Conservation (phyloP, 2,113 vertebrate genomes). For the Saguinus midas region DNA sequence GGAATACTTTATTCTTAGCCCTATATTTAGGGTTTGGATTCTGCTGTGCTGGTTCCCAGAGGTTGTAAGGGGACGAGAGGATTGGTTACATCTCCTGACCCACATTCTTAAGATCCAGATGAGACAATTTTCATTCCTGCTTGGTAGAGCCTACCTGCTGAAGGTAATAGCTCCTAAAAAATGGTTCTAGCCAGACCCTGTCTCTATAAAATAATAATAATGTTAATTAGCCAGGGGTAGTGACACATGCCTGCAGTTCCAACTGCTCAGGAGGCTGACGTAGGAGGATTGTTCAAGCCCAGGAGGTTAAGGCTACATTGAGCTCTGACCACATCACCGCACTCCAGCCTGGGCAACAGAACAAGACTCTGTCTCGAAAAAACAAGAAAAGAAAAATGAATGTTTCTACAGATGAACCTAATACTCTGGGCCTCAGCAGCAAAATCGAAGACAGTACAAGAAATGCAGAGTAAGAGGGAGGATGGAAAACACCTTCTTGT, state of each 20-base stretch:
- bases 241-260: too few species aligned
- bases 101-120: not conserved
- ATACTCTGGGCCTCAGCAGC: not conserved
- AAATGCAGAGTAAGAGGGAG: slow-evolving; percentile 12
- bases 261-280: too few species aligned
- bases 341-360: too few species aligned
- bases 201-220: too few species aligned
- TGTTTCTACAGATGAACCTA: not conserved
- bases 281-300: too few species aligned
- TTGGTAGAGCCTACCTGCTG: not conserved
- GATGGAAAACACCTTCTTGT: not conserved
- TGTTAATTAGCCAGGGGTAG: too few species aligned
- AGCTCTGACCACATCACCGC: too few species aligned
- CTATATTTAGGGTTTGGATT: not conserved
- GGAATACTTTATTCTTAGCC: not conserved
- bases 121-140: not conserved
- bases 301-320: too few species aligned
- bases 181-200: not conserved
- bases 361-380: too few species aligned
- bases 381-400: too few species aligned
- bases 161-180: not conserved
- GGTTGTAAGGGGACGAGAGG: not conserved
- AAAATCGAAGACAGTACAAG: not conserved
- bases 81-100: not conserved
- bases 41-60: not conserved